Base-by-base conservation (phyloP, 2,113 vertebrate species). In the Columba janthina region DNA sequence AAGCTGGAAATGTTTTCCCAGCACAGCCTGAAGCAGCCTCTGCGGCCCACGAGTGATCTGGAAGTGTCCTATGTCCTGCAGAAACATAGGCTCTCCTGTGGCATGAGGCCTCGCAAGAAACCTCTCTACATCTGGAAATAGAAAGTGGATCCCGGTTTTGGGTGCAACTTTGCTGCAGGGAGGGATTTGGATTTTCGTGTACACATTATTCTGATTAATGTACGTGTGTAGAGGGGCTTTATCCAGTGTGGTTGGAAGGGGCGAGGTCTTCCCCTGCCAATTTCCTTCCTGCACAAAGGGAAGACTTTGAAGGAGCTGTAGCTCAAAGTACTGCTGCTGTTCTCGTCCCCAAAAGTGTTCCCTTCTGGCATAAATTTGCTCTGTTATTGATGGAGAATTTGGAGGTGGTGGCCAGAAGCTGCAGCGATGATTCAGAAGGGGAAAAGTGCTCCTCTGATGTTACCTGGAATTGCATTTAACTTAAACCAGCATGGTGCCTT, bases 381-480 rank as follows among this genome's bases (percentile, higher is more conserved):
- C 19, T 82, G 12, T 88, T 85, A 58, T 11, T 80, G 72, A 61
- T 14, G 51, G 32, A 83, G 72, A 46, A 34, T 90, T 82, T 88
- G 67, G 46, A 88, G 60, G 42, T 9, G 10, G 48, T 74, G 60
- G 24, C 66, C 46, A 67, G 65, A 93, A 81, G 57, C 57, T 94
- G 57, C n/a, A 84, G 82, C 57, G n/a, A 7, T 72, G 79, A 70
- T 78, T 92, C 40, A 61, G 32, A 84, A 64, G 54, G 29, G 29
- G 24, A 60, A 72, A 90, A 86, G 34, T 22, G 24, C 67, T 89
- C 46, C 75, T 73, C 78, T 90, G 61, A n/a, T 93, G 60, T 74
- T 73, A 88, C 76, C 67, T 91, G 80, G 51, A 93, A 88, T 69
- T 79, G 51, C 54, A 69, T 94, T 94, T 92, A 89, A 86, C 87